Conservation (phyloP, 2,888 invertebrate genomes). For the Pollenia amentaria region DNA sequence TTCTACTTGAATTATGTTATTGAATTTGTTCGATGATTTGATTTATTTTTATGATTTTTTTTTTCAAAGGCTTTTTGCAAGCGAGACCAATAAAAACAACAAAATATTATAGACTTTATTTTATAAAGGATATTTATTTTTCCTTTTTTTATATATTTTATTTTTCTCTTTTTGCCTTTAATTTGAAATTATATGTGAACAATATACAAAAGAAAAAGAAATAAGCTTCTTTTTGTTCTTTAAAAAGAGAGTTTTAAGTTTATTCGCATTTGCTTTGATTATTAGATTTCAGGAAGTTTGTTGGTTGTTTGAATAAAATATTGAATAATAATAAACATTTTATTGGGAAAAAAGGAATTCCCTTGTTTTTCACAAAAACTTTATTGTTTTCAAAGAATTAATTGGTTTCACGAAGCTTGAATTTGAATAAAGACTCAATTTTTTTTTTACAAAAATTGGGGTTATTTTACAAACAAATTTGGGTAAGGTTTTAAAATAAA, state of each 20-base stretch:
- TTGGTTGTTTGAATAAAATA: background rate
- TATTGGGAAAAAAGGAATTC: background rate
- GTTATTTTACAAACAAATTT: too few species aligned
- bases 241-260: background rate
- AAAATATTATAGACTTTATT: constrained; percentile 15
- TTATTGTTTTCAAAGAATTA: too few species aligned
- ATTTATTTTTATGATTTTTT: constrained; percentile 57
- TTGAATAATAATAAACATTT: background rate
- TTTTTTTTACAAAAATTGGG: too few species aligned
- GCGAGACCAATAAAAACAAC: constrained; percentile 12
- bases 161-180: background rate
- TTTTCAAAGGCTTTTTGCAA: constrained; percentile 22
- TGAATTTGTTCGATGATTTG: constrained; percentile 66
- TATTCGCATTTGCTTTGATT: constrained; percentile 4
- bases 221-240: background rate
- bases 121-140: constrained; percentile 25
- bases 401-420: too few species aligned
- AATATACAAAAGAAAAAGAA: constrained; percentile 11
- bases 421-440: too few species aligned
- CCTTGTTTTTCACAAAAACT: background rate
- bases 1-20: constrained; percentile 59
- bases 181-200: background rate
- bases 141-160: constrained; percentile 10
- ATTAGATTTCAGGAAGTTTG: constrained; percentile 5
- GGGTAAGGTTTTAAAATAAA: too few species aligned